Percentiles rank a stretch among this genome's conserved stretches.
These are phyloP conservation scores for Borostomias antarcticus DNA, from an alignment of 2,797 vertebrate species.

Conservation along the genomic window DNA sequence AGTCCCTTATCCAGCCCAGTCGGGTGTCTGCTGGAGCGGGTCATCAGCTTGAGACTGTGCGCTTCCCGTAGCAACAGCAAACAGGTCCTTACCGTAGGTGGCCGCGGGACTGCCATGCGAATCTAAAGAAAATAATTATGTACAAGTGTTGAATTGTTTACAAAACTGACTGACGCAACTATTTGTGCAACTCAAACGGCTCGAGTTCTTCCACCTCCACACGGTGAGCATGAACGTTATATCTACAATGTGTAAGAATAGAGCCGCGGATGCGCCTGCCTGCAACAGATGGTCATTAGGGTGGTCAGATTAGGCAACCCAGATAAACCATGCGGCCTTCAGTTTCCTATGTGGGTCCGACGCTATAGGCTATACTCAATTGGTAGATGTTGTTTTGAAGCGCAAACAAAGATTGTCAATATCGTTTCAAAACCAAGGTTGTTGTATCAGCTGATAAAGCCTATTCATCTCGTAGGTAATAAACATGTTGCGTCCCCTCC, in stretches of 20 bases:
- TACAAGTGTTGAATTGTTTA: neutral
- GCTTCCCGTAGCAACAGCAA: conserved; percentile 72
- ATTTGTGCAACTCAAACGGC: neutral
- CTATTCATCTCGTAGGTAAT: no score
- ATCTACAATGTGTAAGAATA: conserved; percentile 23
- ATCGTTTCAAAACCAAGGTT: no score
- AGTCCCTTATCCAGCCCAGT: neutral
- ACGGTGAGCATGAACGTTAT: conserved; percentile 62
- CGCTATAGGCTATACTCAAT: no score
- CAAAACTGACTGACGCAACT: neutral
- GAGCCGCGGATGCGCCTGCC: conserved; percentile 1
- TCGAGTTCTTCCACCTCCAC: neutral
- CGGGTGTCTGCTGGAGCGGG: neutral
- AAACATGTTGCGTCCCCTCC: no score
- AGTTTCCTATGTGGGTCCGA: conserved; percentile 19
- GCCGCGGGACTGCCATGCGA: neutral
- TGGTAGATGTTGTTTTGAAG: no score
- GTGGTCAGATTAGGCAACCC: conserved; percentile 64
- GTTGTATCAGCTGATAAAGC: no score
- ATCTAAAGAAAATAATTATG: neutral
- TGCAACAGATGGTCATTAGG: conserved; percentile 63
- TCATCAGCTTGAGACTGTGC: conserved; percentile 30
- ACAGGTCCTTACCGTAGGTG: conserved; percentile 30
- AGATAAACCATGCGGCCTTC: conserved; percentile 60
- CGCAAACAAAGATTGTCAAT: no score